Evolutionary conservation across 2,113 vertebrate species (phyloP), one percentile per base, ranked within the genome.

Genomic region (Malaclemys terrapin): DNA sequence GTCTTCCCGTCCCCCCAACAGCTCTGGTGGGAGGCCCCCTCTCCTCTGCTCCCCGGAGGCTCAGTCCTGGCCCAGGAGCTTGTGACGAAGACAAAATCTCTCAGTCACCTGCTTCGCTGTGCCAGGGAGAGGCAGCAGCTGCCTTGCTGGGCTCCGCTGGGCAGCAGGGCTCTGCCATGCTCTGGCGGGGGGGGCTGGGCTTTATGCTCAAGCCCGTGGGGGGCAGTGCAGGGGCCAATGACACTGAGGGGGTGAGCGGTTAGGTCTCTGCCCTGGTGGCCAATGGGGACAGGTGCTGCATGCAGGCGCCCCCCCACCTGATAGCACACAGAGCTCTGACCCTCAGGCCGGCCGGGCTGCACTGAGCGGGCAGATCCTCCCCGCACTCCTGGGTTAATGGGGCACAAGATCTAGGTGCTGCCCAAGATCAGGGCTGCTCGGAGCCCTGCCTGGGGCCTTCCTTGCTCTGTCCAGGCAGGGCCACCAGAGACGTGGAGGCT

Each of bases 21-120:
- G 56, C 10, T 59, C 56, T 10, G 56, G 56, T 27, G 24, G 9
- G 56, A 29, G 56, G 56, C 25, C 10, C 56, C 62, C 6, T 8
- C 31, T 6, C 62, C 62, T 13, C 13, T 35, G 62, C 62, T 65
- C 62, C 31, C 14, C 7, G 31, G 31, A 65, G 62, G 57, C 62
- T 19, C 31, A 65, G 59, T 5, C 24, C 25, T 19, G 84, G 65
- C 24, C 84, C 25, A 5, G 82, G 91, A 45, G 53, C 20, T 69
- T 50, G 35, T 1, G 96, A 95, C 95, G 93, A 93, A 95, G 91
- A 95, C 95, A 97, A 95, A 95, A 86, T 82, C 12, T 56, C 86
- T 84, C 94, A 93, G 96, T 95, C 94, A 88, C 93, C 93, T 95
- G 92, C 6, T 29, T 59, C 38, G 89, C 52, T 65, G 85, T 38